A percentile compares a stretch with the other conserved stretches of the same genome.
phyloP scores from a whole-genome alignment of 2,113 vertebrate genomes.

The Octodon degus region DNA sequence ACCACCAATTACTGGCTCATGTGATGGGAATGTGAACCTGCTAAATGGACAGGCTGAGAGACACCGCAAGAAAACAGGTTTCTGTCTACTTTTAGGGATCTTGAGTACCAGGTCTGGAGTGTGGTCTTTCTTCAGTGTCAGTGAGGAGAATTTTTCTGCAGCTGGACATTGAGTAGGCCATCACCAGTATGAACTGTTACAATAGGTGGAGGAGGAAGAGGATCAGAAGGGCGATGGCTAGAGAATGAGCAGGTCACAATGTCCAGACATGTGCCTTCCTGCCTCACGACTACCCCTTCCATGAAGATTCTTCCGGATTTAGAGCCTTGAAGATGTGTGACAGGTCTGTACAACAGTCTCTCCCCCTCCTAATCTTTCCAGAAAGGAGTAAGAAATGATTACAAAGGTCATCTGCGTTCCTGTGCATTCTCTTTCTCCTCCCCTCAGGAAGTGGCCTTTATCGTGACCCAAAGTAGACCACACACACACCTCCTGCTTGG shows the following conservation, averaged over 20 bases:
- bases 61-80: not conserved
- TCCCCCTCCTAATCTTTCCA: not conserved
- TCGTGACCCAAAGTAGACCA: not conserved
- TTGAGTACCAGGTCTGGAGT: not conserved
- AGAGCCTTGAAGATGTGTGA: not conserved
- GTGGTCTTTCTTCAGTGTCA: not conserved
- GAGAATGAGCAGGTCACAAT: not conserved
- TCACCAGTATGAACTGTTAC: not conserved
- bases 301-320: not conserved
- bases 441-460: not conserved
- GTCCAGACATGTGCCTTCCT: not conserved
- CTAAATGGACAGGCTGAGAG: not conserved
- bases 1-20: too few relatives aligned
- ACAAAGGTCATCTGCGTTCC: not conserved
- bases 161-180: not conserved
- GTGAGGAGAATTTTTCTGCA: not conserved
- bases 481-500: not conserved
- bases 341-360: not conserved
- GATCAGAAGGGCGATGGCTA: not conserved
- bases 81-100: not conserved
- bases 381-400: not conserved
- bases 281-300: not conserved
- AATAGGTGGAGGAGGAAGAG: not conserved
- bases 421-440: not conserved
- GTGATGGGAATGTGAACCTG: not conserved